Evolutionary conservation across 2,888 invertebrate genomes (phyloP).

Genomic region (Tachina grossa): DNA sequence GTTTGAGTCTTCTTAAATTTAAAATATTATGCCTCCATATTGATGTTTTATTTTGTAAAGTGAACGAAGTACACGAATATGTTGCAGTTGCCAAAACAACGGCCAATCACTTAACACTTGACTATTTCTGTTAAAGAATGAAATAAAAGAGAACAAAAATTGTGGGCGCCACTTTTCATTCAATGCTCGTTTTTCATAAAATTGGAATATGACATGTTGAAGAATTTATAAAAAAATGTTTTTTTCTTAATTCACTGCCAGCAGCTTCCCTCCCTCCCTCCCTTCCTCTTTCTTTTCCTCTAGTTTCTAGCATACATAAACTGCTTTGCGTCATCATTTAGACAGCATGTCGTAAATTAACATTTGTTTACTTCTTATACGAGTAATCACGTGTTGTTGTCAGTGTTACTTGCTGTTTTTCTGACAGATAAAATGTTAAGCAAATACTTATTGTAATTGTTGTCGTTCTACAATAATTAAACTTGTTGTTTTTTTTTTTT

Average conservation of each 20-base stretch:
- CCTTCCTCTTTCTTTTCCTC: too few relatives aligned
- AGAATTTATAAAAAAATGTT: conserved; percentile 52
- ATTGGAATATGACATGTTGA: conserved; percentile 29
- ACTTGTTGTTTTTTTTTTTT: background rate
- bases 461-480: background rate
- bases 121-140: conserved; percentile 37
- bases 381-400: conserved; percentile 58
- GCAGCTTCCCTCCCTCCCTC: background rate
- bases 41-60: background rate
- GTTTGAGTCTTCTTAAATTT: background rate
- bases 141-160: conserved; percentile 25
- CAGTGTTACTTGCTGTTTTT: conserved; percentile 48
- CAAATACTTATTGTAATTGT: conserved; percentile 20
- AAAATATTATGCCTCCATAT: conserved; percentile 45
- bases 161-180: conserved; percentile 63
- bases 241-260: background rate
- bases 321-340: background rate
- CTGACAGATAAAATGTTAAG: conserved; percentile 48
- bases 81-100: conserved; percentile 17
- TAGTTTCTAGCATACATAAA: background rate
- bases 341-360: conserved; percentile 40
- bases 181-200: conserved; percentile 19
- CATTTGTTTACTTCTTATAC: conserved; percentile 27
- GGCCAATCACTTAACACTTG: conserved; percentile 67
- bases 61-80: background rate